Percentiles rank a stretch among this genome's conserved stretches.
These are phyloP conservation scores for Ceratoteleas bidentatus DNA, from an alignment of 1,140 invertebrate genomes.

Conservation along the genomic window DNA sequence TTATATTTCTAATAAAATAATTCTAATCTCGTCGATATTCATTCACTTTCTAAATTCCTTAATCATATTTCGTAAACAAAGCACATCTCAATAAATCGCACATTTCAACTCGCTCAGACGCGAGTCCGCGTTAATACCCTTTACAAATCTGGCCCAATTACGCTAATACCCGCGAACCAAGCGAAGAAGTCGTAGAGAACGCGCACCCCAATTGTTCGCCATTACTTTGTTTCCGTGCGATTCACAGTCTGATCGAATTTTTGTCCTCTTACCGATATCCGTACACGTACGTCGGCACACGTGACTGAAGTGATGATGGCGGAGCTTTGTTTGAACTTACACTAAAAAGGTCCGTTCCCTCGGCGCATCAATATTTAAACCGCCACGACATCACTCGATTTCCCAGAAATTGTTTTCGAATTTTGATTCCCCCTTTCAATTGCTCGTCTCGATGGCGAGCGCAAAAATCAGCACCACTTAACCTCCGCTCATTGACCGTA, in stretches of 20 bases:
- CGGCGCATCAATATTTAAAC: slow-evolving; percentile 26
- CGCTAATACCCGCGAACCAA: too few species aligned
- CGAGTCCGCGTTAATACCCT: too few species aligned
- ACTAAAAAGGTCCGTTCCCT: slow-evolving; percentile 21
- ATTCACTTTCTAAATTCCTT: too few species aligned
- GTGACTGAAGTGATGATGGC: slow-evolving; percentile 35
- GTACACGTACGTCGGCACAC: slow-evolving; percentile 45
- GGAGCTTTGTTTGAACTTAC: slow-evolving; percentile 43
- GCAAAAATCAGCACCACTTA: slow-evolving; percentile 6
- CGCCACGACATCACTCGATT: slow-evolving; percentile 18
- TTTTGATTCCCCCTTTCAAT: slow-evolving; percentile 13
- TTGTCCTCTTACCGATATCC: slow-evolving; percentile 41
- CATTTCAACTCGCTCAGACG: too few species aligned
- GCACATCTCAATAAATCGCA: too few species aligned
- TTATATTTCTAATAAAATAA: too few species aligned
- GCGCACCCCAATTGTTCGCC: slow-evolving; percentile 8
- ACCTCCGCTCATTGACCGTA: slow-evolving; percentile 1
- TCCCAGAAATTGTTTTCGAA: slow-evolving; percentile 19
- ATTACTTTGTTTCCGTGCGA: slow-evolving; percentile 38
- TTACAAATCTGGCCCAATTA: too few species aligned
- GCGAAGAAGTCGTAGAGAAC: too few species aligned
- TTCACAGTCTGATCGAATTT: slow-evolving; percentile 44
- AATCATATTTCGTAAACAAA: too few species aligned
- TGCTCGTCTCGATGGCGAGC: background rate
- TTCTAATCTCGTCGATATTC: too few species aligned